Percentiles rank a stretch among this genome's conserved stretches.
Conservation (phyloP, 2,797 vertebrate genomes). For the Poecilia velifera region DNA sequence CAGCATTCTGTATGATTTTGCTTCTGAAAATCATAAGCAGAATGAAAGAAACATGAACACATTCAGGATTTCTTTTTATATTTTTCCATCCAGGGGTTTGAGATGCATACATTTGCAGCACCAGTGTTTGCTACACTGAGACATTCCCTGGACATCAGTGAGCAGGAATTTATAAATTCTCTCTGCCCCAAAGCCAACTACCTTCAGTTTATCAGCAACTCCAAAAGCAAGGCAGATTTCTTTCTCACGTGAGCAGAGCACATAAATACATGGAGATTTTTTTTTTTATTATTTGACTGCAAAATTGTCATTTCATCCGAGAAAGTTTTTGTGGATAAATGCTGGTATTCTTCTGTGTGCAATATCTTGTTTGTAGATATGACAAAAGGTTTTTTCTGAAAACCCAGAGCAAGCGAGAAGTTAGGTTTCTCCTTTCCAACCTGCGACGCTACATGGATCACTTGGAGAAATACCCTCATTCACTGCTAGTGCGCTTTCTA, state of each 20-base stretch:
- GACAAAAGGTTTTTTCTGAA: constrained; percentile 87
- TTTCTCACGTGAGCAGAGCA: neutral
- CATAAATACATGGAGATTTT: no score
- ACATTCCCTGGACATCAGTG: neutral
- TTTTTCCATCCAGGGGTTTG: neutral
- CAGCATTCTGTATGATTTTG: neutral
- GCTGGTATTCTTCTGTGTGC: neutral
- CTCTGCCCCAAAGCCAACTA: neutral
- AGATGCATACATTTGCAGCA: constrained; percentile 2
- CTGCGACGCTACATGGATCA: constrained; percentile 80
- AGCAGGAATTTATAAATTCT: neutral
- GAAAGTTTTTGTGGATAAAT: neutral
- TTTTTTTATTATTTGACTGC: no score
- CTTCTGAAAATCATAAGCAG: neutral
- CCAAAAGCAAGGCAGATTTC: constrained; percentile 9
- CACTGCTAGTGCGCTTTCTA: constrained; percentile 82
- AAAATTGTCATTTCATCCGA: neutral
- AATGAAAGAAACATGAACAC: no score
- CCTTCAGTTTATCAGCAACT: constrained; percentile 6
- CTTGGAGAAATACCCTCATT: constrained; percentile 81
- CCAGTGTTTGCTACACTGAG: neutral
- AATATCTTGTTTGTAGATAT: constrained; percentile 61
- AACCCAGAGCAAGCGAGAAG: constrained; percentile 79
- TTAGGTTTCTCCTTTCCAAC: constrained; percentile 78
- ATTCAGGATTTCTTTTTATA: no score